Conservation (phyloP, 2,797 vertebrate species). For the Gastrophryne carolinensis region DNA sequence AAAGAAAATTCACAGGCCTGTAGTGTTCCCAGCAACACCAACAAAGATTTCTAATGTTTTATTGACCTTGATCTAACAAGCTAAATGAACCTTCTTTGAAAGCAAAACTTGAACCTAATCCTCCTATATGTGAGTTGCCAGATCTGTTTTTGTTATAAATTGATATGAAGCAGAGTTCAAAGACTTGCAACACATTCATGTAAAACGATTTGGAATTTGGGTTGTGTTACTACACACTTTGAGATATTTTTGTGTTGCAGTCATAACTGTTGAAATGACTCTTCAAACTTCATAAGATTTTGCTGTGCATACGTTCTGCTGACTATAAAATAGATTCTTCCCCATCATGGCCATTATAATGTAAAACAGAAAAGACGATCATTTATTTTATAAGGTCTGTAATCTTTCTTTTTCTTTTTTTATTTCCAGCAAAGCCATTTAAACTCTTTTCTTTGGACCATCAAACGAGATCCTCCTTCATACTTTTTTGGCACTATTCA, state of each 20-base stretch:
- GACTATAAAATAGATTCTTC: neutral
- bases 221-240: neutral
- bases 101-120: slow-evolving; percentile 14
- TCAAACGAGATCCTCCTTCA: slow-evolving; percentile 83
- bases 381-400: slow-evolving; percentile 51
- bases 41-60: too few relatives aligned
- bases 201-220: neutral
- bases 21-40: too few relatives aligned
- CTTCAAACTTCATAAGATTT: neutral
- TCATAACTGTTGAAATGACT: neutral
- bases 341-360: neutral
- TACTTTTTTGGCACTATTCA: slow-evolving; percentile 90
- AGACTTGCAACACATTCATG: neutral
- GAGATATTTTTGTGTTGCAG: neutral
- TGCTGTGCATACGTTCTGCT: too few relatives aligned
- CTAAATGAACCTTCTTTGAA: neutral
- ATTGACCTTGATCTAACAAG: neutral
- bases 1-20: too few relatives aligned
- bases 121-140: neutral
- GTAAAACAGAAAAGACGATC: neutral
- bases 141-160: slow-evolving; percentile 10
- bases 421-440: slow-evolving; percentile 79
- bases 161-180: slow-evolving; percentile 5
- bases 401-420: slow-evolving; percentile 54
- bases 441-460: slow-evolving; percentile 91